Conservation (phyloP, 2,113 vertebrate species). For the Circaetus cinerascens region DNA sequence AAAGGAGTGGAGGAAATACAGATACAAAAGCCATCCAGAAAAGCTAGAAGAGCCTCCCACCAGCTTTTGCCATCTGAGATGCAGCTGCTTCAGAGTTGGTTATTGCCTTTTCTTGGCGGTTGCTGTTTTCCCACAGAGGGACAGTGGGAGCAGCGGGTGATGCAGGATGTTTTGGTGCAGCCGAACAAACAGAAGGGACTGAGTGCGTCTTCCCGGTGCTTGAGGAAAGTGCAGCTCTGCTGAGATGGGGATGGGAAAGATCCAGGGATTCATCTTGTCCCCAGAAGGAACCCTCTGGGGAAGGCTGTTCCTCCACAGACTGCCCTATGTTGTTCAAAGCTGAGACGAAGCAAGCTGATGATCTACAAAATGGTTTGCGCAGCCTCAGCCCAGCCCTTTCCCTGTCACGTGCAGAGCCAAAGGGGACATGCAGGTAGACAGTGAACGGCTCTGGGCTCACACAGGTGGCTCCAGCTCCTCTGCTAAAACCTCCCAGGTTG, state of each 20-base stretch:
- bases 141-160: background rate
- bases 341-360: background rate
- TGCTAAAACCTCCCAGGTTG: background rate
- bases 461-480: background rate
- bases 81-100: background rate
- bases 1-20: background rate
- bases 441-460: background rate
- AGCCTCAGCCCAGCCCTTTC: background rate
- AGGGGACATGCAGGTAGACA: background rate
- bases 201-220: background rate
- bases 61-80: background rate
- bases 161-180: background rate
- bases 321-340: background rate
- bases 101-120: background rate
- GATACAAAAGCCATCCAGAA: background rate
- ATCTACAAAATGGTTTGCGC: background rate
- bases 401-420: accelerated
- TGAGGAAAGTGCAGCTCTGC: background rate
- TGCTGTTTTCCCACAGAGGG: background rate
- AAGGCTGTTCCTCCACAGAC: background rate
- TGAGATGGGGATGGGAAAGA: background rate
- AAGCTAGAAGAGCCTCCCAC: background rate
- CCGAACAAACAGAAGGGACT: background rate
- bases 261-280: background rate
- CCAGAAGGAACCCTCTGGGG: background rate